phyloP scores from a whole-genome alignment of 2,888 invertebrate genomes.

The Coelogynopora nodosa region DNA sequence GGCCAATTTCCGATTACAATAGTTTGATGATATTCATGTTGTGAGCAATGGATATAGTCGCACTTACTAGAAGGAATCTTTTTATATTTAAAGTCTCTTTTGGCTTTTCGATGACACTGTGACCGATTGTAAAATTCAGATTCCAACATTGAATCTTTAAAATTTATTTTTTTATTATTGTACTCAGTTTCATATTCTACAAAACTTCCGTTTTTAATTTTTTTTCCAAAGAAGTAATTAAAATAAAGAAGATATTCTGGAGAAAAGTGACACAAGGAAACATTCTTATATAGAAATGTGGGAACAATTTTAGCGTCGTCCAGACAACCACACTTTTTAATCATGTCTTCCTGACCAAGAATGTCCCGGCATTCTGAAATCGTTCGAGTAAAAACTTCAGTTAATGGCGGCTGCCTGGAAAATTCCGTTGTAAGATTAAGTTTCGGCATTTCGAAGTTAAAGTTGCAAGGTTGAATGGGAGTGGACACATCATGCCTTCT shows the following conservation, averaged over 20 bases:
- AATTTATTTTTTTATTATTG: not conserved
- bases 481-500: not conserved
- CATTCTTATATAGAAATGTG: not conserved
- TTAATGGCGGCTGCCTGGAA: not conserved
- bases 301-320: not conserved
- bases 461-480: not conserved
- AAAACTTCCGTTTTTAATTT: too few species aligned
- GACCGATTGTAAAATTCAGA: not conserved
- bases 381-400: not conserved
- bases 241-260: not conserved
- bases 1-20: not conserved
- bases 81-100: not conserved
- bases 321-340: not conserved
- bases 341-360: not conserved
- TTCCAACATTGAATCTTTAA: not conserved
- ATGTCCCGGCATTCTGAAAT: not conserved
- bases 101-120: not conserved
- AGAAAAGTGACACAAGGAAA: not conserved
- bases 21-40: not conserved
- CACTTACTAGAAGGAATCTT: not conserved
- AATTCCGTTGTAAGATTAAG: not conserved
- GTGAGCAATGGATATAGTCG: not conserved
- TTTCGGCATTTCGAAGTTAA: not conserved
- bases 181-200: not conserved
- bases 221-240: too few species aligned